Evolutionary conservation across 2,113 vertebrate genomes (phyloP).

Genomic region (Oncorhynchus gorbuscha): DNA sequence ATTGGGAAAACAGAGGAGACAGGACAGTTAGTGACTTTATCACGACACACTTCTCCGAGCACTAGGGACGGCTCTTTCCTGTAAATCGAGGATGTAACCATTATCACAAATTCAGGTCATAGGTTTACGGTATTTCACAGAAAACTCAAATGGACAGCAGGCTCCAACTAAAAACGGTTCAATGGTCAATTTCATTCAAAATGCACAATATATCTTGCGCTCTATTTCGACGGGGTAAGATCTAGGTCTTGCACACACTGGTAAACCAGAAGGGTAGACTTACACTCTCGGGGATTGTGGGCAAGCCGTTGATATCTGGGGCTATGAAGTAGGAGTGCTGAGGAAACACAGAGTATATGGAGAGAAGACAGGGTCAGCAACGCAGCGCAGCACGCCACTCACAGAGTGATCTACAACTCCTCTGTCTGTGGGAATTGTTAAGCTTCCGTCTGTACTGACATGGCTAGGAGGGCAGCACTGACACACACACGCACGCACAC

Average conservation of each 20-base stretch:
- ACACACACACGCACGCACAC: constrained; percentile 43
- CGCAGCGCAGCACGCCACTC: constrained; percentile 48
- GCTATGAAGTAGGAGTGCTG: constrained; percentile 97
- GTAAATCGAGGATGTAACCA: neutral
- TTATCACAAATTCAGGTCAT: no score
- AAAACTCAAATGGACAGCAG: no score
- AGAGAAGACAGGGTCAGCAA: constrained; percentile 58
- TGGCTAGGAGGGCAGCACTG: no score
- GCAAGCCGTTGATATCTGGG: constrained; percentile 93
- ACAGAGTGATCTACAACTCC: constrained; percentile 65
- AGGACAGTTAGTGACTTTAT: neutral
- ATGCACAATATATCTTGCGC: no score
- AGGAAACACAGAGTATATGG: constrained; percentile 39
- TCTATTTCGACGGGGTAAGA: no score
- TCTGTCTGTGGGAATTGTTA: constrained; percentile 74
- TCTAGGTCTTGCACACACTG: neutral
- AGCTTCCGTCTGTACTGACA: constrained; percentile 67
- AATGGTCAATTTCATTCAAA: no score
- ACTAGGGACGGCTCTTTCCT: no score
- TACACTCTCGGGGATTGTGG: constrained; percentile 97
- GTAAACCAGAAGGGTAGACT: constrained; percentile 68
- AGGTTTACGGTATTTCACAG: no score
- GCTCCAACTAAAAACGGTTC: no score
- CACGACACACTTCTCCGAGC: neutral
- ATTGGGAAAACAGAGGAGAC: constrained; percentile 56